These are phyloP conservation scores for Poeciliopsis turneri DNA, from an alignment of 2,797 vertebrate species.

Conservation along the genomic window DNA sequence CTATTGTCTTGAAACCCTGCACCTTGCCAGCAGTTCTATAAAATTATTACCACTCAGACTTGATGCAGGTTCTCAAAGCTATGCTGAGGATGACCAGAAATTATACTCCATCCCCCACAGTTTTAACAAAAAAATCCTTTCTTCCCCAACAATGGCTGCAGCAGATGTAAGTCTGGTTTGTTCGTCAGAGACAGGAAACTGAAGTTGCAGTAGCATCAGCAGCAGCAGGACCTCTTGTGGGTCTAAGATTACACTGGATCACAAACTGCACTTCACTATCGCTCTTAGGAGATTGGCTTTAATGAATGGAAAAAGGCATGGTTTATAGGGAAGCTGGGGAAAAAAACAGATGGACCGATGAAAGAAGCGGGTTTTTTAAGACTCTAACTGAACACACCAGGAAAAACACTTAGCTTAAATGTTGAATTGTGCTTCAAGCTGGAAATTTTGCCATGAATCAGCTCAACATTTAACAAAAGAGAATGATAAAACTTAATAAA, in stretches of 20 bases:
- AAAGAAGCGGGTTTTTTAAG: slow-evolving; percentile 45
- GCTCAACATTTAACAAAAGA: slow-evolving; percentile 41
- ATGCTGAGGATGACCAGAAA: slow-evolving; percentile 27
- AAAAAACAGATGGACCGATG: slow-evolving; percentile 60
- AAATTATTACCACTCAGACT: slow-evolving; percentile 61
- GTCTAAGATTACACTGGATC: slow-evolving; percentile 71
- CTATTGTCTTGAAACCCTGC: slow-evolving; percentile 71
- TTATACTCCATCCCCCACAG: slow-evolving; percentile 48
- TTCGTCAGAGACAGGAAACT: slow-evolving; percentile 55
- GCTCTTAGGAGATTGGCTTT: slow-evolving; percentile 65
- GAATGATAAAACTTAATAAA: slow-evolving; percentile 18
- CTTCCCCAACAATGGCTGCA: slow-evolving; percentile 64
- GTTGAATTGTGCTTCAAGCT: slow-evolving; percentile 40
- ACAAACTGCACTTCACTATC: slow-evolving; percentile 64
- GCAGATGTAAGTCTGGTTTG: slow-evolving; percentile 80
- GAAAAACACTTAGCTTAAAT: slow-evolving; percentile 64
- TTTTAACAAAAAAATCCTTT: slow-evolving; percentile 41
- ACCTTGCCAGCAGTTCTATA: slow-evolving; percentile 48
- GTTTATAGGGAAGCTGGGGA: slow-evolving; percentile 44
- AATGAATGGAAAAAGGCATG: slow-evolving; percentile 67
- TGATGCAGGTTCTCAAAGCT: slow-evolving; percentile 69
- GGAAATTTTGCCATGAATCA: slow-evolving; percentile 52
- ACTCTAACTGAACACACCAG: slow-evolving; percentile 44
- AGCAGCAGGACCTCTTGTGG: slow-evolving; percentile 37
- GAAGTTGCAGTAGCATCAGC: slow-evolving; percentile 38